phyloP scores from a whole-genome alignment of 64 coral and sea anemone genomes.

The Stichodactyla mertensii region DNA sequence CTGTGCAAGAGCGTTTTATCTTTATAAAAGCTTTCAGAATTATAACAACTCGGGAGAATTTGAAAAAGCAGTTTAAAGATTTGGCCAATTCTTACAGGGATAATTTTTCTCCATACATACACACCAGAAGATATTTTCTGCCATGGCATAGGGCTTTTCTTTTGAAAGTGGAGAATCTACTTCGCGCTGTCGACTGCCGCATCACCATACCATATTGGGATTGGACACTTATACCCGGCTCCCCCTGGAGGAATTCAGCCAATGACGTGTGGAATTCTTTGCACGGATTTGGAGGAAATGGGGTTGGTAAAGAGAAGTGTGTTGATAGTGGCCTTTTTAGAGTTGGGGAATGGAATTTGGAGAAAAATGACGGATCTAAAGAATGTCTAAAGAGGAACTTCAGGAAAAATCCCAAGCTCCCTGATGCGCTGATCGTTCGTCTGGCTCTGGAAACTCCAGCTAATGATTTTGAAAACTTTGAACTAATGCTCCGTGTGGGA shows the following conservation, averaged over 20 bases:
- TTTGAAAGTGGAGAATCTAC: slow-evolving; percentile 64
- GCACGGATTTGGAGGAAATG: slow-evolving; percentile 58
- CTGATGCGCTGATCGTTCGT: slow-evolving; percentile 44
- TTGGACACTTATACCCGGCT: slow-evolving; percentile 58
- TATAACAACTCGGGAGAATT: slow-evolving; percentile 31
- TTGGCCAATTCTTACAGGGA: not conserved
- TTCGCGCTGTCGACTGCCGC: slow-evolving; percentile 56
- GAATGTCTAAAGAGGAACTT: slow-evolving; percentile 59
- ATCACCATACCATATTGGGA: slow-evolving; percentile 86
- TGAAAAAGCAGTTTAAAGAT: slow-evolving; percentile 26
- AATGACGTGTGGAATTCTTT: slow-evolving; percentile 37
- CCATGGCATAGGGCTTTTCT: slow-evolving; percentile 77
- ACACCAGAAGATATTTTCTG: slow-evolving; percentile 40
- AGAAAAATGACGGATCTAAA: slow-evolving; percentile 22
- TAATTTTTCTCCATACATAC: slow-evolving; percentile 32
- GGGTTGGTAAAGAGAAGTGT: not conserved
- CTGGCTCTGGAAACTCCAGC: slow-evolving; percentile 17
- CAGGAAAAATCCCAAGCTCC: slow-evolving; percentile 34
- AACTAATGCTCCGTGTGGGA: slow-evolving; percentile 18
- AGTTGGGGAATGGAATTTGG: slow-evolving; percentile 43
- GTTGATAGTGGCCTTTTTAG: slow-evolving; percentile 68
- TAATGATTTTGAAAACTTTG: slow-evolving; percentile 52
- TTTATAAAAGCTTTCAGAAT: slow-evolving; percentile 35
- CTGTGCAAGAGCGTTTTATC: slow-evolving; percentile 11
- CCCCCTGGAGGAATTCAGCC: slow-evolving; percentile 22